Evolutionary conservation across 2,888 invertebrate genomes (phyloP).

Genomic region (Machimus rusticus): DNA sequence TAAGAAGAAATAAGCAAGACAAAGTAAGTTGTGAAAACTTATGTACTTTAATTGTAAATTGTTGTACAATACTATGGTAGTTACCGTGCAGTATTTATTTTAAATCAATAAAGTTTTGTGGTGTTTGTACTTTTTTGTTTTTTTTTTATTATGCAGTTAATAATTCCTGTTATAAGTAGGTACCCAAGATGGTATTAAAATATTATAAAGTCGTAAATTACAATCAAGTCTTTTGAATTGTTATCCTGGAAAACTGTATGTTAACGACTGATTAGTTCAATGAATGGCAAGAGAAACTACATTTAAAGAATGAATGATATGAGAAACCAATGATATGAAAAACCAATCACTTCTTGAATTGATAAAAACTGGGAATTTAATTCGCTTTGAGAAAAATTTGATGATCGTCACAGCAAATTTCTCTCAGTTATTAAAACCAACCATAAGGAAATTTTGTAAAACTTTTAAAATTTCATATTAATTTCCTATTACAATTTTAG

Average conservation of each 20-base stretch:
- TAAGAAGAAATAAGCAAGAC: conserved; percentile 55
- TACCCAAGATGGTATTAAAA: background rate
- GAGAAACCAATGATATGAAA: too few species aligned
- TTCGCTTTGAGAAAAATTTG: too few species aligned
- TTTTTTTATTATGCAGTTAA: background rate
- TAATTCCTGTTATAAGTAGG: background rate
- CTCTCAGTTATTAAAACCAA: too few species aligned
- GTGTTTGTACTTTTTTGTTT: background rate
- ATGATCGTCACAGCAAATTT: too few species aligned
- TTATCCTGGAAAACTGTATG: too few species aligned
- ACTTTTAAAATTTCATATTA: background rate
- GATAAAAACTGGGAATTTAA: too few species aligned
- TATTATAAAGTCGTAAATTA: background rate
- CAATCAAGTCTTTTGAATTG: too few species aligned
- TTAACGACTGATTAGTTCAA: too few species aligned
- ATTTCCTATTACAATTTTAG: background rate
- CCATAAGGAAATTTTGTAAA: too few species aligned
- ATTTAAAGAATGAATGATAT: too few species aligned
- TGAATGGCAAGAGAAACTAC: too few species aligned
- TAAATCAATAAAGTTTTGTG: background rate
- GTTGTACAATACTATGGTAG: background rate
- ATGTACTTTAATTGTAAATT: background rate
- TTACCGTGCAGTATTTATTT: background rate
- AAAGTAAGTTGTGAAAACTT: background rate
- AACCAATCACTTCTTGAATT: too few species aligned